Conservation (phyloP, 2,888 invertebrate species). For the Trilocha varians region DNA sequence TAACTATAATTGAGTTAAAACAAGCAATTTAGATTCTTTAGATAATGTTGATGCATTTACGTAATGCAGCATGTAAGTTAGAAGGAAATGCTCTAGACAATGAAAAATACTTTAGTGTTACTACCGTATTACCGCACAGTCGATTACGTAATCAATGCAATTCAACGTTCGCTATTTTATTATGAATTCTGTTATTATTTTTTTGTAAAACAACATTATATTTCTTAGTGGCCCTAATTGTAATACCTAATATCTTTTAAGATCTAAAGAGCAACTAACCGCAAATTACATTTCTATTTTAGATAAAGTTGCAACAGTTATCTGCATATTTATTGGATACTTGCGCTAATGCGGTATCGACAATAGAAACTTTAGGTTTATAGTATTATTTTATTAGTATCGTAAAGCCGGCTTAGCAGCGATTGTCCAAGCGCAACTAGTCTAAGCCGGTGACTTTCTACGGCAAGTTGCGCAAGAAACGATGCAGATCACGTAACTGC, state of each 20-base stretch:
- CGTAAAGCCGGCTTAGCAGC: constrained; percentile 49
- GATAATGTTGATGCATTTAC: constrained; percentile 23
- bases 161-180: background rate
- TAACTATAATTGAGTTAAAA: constrained; percentile 2
- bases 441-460: constrained; percentile 61
- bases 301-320: background rate
- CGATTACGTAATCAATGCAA: constrained; percentile 35
- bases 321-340: constrained; percentile 6
- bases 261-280: background rate
- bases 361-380: constrained; percentile 30
- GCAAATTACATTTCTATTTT: background rate
- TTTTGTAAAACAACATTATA: too few relatives aligned
- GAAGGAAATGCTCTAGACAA: constrained; percentile 68
- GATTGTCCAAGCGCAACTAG: constrained; percentile 51
- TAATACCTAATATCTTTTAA: too few relatives aligned
- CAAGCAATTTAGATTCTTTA: constrained; percentile 8
- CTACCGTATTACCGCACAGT: constrained; percentile 36
- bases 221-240: too few relatives aligned
- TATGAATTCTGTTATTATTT: background rate
- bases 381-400: constrained; percentile 45
- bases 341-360: constrained; percentile 10
- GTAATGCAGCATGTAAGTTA: constrained; percentile 40
- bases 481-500: constrained; percentile 70
- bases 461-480: constrained; percentile 58
- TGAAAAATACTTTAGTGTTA: constrained; percentile 56